Percentiles rank a stretch among this genome's conserved stretches.
Evolutionary conservation across 2,797 vertebrate genomes (phyloP).

Genomic region (Discoglossus pictus): DNA sequence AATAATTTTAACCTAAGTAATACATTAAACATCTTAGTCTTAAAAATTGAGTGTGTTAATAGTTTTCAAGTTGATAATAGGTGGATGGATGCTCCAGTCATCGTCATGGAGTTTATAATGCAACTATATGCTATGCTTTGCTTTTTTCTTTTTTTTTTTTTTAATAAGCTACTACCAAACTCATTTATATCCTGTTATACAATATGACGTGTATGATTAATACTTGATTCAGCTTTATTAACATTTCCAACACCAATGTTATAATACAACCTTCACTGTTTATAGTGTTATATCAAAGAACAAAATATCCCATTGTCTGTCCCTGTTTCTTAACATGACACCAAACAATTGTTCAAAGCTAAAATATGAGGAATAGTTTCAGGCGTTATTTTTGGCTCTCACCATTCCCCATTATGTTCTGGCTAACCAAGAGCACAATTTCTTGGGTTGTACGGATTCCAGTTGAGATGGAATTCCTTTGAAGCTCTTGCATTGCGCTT

Average conservation of each 20-base stretch:
- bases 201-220: not conserved
- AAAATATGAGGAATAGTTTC: conserved; percentile 61
- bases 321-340: conserved; percentile 56
- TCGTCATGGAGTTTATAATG: too few relatives aligned
- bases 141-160: too few relatives aligned
- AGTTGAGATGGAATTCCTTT: conserved; percentile 64
- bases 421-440: conserved; percentile 62
- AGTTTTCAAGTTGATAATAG: too few relatives aligned
- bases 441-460: conserved; percentile 66
- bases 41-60: too few relatives aligned
- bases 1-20: too few relatives aligned
- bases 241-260: conserved; percentile 58
- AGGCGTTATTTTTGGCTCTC: conserved; percentile 63
- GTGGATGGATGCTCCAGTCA: too few relatives aligned
- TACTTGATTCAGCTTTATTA: conserved; percentile 45
- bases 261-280: conserved; percentile 52
- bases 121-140: too few relatives aligned
- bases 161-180: too few relatives aligned
- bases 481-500: conserved; percentile 57
- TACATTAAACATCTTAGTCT: too few relatives aligned
- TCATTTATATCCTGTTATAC: too few relatives aligned
- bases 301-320: conserved; percentile 67
- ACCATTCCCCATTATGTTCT: conserved; percentile 58
- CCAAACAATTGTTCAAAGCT: conserved; percentile 69
- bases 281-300: conserved; percentile 62